Evolutionary conservation across 2,888 invertebrate genomes (phyloP).

Genomic region (Lycaena phlaeas): DNA sequence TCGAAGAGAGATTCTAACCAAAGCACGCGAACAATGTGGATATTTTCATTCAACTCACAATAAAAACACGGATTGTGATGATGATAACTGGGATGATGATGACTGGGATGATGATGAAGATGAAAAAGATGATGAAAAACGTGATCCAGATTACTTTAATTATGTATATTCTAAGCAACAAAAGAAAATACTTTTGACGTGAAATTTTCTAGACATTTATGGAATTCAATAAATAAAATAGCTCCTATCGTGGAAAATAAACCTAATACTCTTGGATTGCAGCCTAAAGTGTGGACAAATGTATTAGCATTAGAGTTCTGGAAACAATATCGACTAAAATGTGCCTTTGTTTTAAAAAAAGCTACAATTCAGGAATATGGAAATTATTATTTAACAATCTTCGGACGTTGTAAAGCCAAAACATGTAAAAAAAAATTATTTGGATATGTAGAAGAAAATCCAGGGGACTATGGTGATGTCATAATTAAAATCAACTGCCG

Average conservation of each 20-base stretch:
- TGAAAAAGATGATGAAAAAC: constrained; percentile 1
- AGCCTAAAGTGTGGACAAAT: constrained; percentile 4
- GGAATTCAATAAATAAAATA: no score
- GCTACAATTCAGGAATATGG: constrained; percentile 3
- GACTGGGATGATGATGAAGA: not conserved
- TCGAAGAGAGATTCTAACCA: constrained; percentile 1
- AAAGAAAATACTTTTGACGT: constrained; percentile 3
- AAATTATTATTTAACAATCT: constrained; percentile 3
- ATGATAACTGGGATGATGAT: not conserved
- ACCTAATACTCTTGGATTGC: not conserved
- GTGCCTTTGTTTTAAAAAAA: constrained; percentile 6
- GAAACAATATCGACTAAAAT: constrained; percentile 6
- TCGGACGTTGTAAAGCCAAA: constrained; percentile 2
- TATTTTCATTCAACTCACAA: not conserved
- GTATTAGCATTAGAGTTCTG: constrained; percentile 4
- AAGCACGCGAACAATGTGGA: constrained; percentile 1
- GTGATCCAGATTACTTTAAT: not conserved
- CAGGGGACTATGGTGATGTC: constrained; percentile 1
- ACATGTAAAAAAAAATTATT: constrained; percentile 4
- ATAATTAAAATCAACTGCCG: not conserved
- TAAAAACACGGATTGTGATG: not conserved
- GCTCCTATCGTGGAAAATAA: no score
- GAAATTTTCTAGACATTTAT: not conserved
- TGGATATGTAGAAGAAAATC: constrained; percentile 2
- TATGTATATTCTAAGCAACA: not conserved